Percentiles rank a stretch among this genome's conserved stretches.
phyloP scores from a whole-genome alignment of 2,113 vertebrate species.

The Etheostoma spectabile region DNA sequence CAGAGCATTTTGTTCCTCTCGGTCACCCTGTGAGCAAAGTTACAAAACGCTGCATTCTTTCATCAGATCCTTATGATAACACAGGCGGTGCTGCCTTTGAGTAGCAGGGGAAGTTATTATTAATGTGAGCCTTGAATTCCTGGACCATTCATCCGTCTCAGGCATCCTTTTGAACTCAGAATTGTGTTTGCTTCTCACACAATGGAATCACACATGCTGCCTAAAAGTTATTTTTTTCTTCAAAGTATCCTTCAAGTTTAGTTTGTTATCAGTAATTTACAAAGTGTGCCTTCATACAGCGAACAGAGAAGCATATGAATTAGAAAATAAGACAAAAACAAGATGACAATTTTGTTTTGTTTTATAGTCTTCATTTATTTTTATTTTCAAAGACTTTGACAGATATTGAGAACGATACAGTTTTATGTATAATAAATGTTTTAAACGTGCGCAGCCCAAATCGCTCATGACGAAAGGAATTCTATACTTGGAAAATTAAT shows the following conservation, averaged over 20 bases:
- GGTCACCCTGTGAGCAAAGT: conserved; percentile 52
- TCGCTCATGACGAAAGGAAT: neutral
- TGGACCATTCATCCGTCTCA: conserved; percentile 67
- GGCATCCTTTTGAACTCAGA: conserved; percentile 66
- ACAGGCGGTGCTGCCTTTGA: conserved; percentile 54
- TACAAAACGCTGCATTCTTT: conserved; percentile 70
- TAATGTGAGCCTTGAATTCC: conserved; percentile 65
- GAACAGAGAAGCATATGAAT: conserved; percentile 13
- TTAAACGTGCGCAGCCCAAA: neutral
- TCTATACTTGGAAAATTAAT: neutral
- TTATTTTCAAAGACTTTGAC: neutral
- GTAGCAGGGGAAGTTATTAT: conserved; percentile 61
- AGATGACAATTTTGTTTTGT: neutral
- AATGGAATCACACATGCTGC: conserved; percentile 46
- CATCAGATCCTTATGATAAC: conserved; percentile 71
- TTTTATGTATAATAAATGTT: neutral
- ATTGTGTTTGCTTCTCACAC: conserved; percentile 61
- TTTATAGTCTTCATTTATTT: neutral
- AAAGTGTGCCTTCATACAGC: conserved; percentile 2
- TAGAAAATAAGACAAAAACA: neutral
- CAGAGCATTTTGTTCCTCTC: conserved; percentile 40
- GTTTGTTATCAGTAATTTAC: conserved; percentile 10
- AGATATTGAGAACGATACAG: neutral
- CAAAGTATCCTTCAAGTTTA: neutral
- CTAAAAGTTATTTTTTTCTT: conserved; percentile 27